Evolutionary conservation across 1,140 invertebrate genomes (phyloP), one percentile per base, ranked within the genome.

Genomic region (Mylabris phalerata): DNA sequence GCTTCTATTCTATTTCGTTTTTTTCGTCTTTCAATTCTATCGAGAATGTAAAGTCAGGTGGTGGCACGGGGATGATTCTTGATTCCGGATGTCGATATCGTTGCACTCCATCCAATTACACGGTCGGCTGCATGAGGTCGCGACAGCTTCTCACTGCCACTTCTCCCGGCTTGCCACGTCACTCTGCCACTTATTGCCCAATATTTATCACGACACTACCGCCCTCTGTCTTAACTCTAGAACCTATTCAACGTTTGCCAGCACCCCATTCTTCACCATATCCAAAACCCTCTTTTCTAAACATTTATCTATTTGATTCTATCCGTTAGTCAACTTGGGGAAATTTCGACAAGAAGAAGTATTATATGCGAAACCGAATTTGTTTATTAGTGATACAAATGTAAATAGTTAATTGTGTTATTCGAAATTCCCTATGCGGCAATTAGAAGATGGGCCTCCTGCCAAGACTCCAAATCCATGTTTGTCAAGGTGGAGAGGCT

Each of bases 101-200:
- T 50, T 65, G 63, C 65, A 66, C 65, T 69, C 66, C 57, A 69
- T 69, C 66, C 67, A 69, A 69, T 69, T 69, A 69, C 66, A 69
- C 62, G 67, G 64, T 69, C 58, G 64, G 66, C 59, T 63, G 67
- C 60, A 67, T 69, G 67, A 69, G 67, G 67, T 69, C 54, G 66
- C 67, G 67, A 69, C 67, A 69, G 67, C 66, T 69, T 69, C 66
- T 64, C 67, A 67, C 66, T 67, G 67, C 64, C 60, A 59, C 5
- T 42, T n/a, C 9, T 3, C 41, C 39, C 45, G 11, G 41, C 63
- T 65, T 64, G 60, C 65, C 65, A 68, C 67, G 56, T 63, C 57
- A 50, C 66, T 66, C 59, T 47, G 48, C 55, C 64, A 63, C 59
- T 67, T 66, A 65, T 66, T 59, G 61, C 64, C 59, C 55, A 61